Percentiles rank a stretch among this genome's conserved stretches.
Evolutionary conservation across 2,797 vertebrate species (phyloP).

Genomic region (Brachyrhaphis roseni): DNA sequence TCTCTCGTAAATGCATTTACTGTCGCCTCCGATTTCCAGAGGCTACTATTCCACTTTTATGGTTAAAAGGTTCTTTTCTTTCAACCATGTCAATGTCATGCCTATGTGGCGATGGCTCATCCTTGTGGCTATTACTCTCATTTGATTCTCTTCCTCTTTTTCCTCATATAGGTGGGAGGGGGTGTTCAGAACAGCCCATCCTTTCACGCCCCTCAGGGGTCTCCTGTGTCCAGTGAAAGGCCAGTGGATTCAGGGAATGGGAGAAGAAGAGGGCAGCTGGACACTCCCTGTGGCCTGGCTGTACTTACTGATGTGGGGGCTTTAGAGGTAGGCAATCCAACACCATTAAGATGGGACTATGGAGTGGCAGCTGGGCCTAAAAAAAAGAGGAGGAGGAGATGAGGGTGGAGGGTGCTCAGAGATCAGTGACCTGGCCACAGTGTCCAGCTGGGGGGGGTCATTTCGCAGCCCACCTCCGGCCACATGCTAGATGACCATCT

Average conservation of each 20-base stretch:
- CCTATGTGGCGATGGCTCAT: conserved; percentile 63
- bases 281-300: conserved; percentile 70
- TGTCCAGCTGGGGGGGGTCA: conserved; percentile 84
- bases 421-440: conserved; percentile 86
- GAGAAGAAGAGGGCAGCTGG: conserved; percentile 78
- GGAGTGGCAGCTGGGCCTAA: conserved; percentile 81
- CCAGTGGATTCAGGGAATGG: conserved; percentile 60
- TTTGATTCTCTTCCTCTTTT: conserved; percentile 55
- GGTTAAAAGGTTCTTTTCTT: conserved; percentile 77
- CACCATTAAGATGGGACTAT: conserved; percentile 73
- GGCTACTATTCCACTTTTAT: conserved; percentile 75
- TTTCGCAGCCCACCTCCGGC: conserved; percentile 78
- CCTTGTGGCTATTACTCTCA: conserved; percentile 66
- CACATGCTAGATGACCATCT: conserved; percentile 85
- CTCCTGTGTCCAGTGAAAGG: conserved; percentile 81
- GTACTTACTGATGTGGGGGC: conserved; percentile 43
- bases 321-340: conserved; percentile 43
- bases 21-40: conserved; percentile 73
- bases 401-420: conserved; percentile 61
- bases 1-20: conserved; percentile 72
- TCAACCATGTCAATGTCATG: conserved; percentile 72
- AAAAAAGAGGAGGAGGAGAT: conserved; percentile 37
- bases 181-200: conserved; percentile 45
- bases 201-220: conserved; percentile 60
- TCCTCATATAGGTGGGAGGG: conserved; percentile 29